phyloP scores from a whole-genome alignment of 2,888 invertebrate genomes.

The Aphrophora alni region DNA sequence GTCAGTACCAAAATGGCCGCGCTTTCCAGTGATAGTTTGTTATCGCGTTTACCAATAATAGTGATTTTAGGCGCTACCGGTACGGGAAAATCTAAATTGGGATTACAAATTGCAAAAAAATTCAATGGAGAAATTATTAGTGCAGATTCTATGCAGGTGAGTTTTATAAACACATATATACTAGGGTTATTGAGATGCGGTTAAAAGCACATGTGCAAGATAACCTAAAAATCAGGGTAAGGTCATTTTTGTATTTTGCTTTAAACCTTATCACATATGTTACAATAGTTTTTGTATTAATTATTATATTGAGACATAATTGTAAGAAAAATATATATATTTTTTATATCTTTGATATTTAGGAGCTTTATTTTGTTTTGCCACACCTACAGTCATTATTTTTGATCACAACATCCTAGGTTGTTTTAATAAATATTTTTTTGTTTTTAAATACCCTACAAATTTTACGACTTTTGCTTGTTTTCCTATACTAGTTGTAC shows the following conservation, averaged over 20 bases:
- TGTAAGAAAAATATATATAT: too few relatives aligned
- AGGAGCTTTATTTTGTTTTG: neutral
- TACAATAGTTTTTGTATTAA: neutral
- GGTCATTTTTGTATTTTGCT: neutral
- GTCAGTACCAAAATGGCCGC: constrained; percentile 41
- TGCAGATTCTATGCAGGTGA: constrained; percentile 98
- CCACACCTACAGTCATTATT: neutral
- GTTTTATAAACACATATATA: neutral
- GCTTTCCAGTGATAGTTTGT: constrained; percentile 53
- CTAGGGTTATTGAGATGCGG: neutral
- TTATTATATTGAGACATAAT: too few relatives aligned
- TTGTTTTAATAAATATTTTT: too few relatives aligned
- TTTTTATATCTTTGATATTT: too few relatives aligned
- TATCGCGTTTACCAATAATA: constrained; percentile 62
- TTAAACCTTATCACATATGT: too few relatives aligned
- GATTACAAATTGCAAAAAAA: constrained; percentile 85
- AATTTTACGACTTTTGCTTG: too few relatives aligned
- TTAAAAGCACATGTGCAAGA: constrained; percentile 3
- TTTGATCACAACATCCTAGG: neutral
- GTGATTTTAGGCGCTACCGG: constrained; percentile 96
- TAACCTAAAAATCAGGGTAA: neutral
- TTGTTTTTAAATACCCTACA: too few relatives aligned
- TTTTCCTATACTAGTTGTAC: too few relatives aligned
- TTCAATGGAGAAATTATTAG: constrained; percentile 93
- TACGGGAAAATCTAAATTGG: constrained; percentile 95